Evolutionary conservation across 2,797 vertebrate species (phyloP).

Genomic region (Danio albolineatus): DNA sequence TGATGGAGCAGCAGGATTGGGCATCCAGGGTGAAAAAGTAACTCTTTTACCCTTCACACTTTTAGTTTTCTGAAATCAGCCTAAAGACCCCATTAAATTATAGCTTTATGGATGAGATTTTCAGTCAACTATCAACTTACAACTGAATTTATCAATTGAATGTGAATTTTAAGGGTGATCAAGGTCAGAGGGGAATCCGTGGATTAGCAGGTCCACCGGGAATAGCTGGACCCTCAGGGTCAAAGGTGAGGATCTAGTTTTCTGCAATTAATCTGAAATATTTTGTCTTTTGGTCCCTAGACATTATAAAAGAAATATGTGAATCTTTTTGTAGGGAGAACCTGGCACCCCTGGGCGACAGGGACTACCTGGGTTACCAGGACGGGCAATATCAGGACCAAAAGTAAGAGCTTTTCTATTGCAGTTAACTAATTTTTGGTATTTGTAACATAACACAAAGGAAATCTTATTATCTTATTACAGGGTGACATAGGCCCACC

Average conservation of each 20-base stretch:
- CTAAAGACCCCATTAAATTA: not conserved
- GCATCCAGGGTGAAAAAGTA: constrained; percentile 91
- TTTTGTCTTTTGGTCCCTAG: not conserved
- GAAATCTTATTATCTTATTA: constrained; percentile 15
- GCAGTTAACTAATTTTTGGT: not conserved
- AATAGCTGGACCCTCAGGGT: constrained; percentile 83
- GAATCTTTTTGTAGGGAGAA: constrained; percentile 80
- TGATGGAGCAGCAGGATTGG: constrained; percentile 83
- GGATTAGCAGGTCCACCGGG: constrained; percentile 85
- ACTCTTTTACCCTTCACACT: constrained; percentile 15
- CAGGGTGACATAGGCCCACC: constrained; percentile 87
- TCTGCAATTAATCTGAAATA: not conserved
- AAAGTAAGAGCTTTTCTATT: constrained; percentile 78
- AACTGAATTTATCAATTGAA: too few species aligned
- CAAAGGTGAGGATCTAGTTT: constrained; percentile 77
- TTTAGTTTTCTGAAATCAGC: not conserved
- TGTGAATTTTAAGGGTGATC: constrained; percentile 81
- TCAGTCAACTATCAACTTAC: too few species aligned
- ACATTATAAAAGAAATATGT: not conserved
- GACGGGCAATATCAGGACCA: constrained; percentile 83
- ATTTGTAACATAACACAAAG: not conserved
- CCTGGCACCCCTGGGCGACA: constrained; percentile 82
- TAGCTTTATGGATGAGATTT: not conserved
- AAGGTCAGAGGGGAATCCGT: constrained; percentile 87
- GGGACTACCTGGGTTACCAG: constrained; percentile 84